Evolutionary conservation across 2,888 invertebrate genomes (phyloP), one percentile per base, ranked within the genome.

Genomic region (Gandaritis pyraliata): DNA sequence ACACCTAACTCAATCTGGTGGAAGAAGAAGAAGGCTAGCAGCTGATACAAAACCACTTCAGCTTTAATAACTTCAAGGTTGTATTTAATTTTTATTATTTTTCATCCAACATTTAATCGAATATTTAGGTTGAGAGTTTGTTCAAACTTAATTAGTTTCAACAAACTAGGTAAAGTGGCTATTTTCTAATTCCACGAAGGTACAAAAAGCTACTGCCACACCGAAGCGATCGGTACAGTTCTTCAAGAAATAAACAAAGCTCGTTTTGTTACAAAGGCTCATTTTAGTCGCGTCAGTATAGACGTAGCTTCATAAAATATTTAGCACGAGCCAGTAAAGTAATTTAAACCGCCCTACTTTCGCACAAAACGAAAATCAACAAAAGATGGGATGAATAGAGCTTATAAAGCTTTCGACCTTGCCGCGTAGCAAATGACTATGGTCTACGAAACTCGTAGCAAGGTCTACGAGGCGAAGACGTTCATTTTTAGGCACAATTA

Each of bases 341-440:
- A 82, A 86, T 85, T 81, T 79, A 75, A 73, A 71, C 66, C 76
- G 84, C 73, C 82, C 83, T 77, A 87, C 72, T 85, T 89, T 83
- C 68, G 66, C 77, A 88, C 84, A 90, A 89, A 83, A 82, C 76
- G 69, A 69, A 76, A 74, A 72, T 72, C 72, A 80, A 88, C 87
- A 89, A 88, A 81, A 82, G 82, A 51, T 65, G 79, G 75, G 74
- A 71, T 80, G 80, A 79, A 84, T 83, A 79, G 72, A 76, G 73
- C 71, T 75, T 78, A 71, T 77, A 83, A 80, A 30, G 47, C 65
- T 74, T n/a, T 76, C 70, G 80, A 78, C 84, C 85, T 87, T 86
- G 83, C 73, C 73, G 71, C 71, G 69, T 71, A 79, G 70, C 66
- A 57, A 54, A 58, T 52, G 13, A 33, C 58, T 71, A 70, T 64